Evolutionary conservation across 2,797 vertebrate genomes (phyloP), one percentile per base, ranked within the genome.

Genomic region (Cirrhinus molitorella): DNA sequence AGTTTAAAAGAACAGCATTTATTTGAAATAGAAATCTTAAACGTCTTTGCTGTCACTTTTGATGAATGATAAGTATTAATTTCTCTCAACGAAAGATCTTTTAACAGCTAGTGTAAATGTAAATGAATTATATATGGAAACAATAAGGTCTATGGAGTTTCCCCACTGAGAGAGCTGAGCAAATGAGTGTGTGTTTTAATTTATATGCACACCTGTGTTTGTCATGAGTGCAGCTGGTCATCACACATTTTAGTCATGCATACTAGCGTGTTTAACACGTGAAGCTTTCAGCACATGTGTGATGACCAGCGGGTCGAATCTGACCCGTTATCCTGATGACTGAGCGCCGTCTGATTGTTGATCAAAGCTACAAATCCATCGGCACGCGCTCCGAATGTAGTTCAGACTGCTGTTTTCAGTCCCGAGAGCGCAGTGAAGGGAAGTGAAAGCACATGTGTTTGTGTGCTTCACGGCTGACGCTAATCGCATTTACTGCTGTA

Each of bases 151-250:
- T 49, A 37, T 37, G 37, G 37, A 53, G 49, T 53, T 53, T 53
- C 17, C 17, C 17, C 49, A 8, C 21, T 53, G 17, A 53, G 49
- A 53, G 49, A 19, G 49, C 17, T 53, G 51, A 53, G 40, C 10
- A 43, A 9, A 43, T 43, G 40, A 43, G 31, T 34, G 47, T 17
- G 51, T 53, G 51, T 53, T 19, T 77, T 81, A 10, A 78, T 28
- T 72, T 80, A 57, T 21, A 78, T 16, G 19, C 65, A 72, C 80
- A 78, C 84, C 74, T 78, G 80, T 79, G 65, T 72, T 40, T 82
- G 74, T 72, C 67, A 78, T 53, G 40, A 75, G 43, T 31, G 45
- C 70, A 63, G 68, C 16, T 55, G 49, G 19, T 23, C 61, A 34
- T 51, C 61, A 79, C 43, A 65, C 71, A n/a, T 47, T 59, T 45